phyloP scores from a whole-genome alignment of 2,113 vertebrate genomes.

The Archocentrus centrarchus region DNA sequence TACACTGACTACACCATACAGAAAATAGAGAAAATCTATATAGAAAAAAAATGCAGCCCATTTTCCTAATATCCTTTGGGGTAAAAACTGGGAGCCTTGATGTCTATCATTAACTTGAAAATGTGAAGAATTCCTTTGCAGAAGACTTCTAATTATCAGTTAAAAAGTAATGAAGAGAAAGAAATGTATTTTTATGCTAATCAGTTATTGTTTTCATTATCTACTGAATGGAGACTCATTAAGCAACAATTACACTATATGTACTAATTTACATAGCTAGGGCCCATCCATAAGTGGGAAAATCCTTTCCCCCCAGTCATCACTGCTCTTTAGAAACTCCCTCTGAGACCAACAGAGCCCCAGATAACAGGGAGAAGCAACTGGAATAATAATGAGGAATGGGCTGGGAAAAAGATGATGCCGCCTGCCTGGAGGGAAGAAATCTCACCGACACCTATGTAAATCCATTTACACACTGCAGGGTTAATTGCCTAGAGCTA shows the following conservation, averaged over 20 bases:
- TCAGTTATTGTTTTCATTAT: background rate
- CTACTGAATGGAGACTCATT: background rate
- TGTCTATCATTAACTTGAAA: background rate
- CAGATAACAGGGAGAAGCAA: constrained; percentile 17
- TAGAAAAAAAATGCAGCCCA: background rate
- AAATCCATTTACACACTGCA: constrained; percentile 48
- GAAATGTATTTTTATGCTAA: constrained; percentile 7
- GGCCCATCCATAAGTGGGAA: background rate
- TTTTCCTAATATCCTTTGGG: background rate
- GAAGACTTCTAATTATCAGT: constrained; percentile 4
- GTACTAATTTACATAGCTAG: background rate
- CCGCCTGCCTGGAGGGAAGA: constrained; percentile 7
- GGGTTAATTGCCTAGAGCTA: constrained; percentile 39
- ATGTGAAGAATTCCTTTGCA: background rate
- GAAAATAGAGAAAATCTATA: background rate
- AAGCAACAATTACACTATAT: constrained; percentile 11
- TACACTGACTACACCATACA: background rate
- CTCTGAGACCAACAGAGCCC: constrained; percentile 17
- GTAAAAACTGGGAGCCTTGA: background rate
- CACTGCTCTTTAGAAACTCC: constrained; percentile 39
- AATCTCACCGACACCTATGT: constrained; percentile 40
- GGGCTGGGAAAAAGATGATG: background rate
- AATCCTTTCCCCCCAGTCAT: constrained; percentile 27
- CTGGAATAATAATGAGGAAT: constrained; percentile 4
- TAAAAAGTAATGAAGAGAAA: background rate